Evolutionary conservation across 2,797 vertebrate species (phyloP).

Genomic region (Alosa sapidissima): DNA sequence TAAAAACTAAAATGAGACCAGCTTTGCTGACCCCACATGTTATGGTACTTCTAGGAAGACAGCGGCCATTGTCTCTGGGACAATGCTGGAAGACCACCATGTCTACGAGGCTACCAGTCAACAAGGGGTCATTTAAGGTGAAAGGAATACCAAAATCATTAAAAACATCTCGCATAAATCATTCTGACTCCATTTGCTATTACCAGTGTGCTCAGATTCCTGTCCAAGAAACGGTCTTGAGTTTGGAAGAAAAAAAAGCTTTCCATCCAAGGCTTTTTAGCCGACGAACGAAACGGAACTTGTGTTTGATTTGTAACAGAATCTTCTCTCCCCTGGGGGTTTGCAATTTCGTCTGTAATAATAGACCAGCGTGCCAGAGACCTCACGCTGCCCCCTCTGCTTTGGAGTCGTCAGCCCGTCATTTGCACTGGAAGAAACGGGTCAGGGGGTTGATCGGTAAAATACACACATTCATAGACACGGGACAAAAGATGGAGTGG

Average conservation of each 20-base stretch:
- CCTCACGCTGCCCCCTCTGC: constrained; percentile 41
- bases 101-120: constrained; percentile 36
- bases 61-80: not conserved
- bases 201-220: constrained; percentile 51
- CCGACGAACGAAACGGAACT: constrained; percentile 47
- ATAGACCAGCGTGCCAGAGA: constrained; percentile 50
- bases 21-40: not conserved
- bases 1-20: not conserved
- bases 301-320: constrained; percentile 55
- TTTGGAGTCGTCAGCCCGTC: constrained; percentile 44
- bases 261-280: constrained; percentile 54
- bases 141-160: constrained; percentile 53
- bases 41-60: not conserved
- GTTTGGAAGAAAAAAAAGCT: constrained; percentile 54
- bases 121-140: constrained; percentile 51
- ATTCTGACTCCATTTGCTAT: constrained; percentile 53
- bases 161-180: constrained; percentile 57
- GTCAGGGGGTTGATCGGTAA: constrained; percentile 51
- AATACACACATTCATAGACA: constrained; percentile 45
- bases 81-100: constrained; percentile 2
- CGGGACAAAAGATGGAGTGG: constrained; percentile 41
- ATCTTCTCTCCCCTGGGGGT: constrained; percentile 49
- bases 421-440: constrained; percentile 49
- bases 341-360: constrained; percentile 51
- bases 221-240: constrained; percentile 52